Evolutionary conservation across 2,797 vertebrate genomes (phyloP), one percentile per base, ranked within the genome.

Genomic region (Typhlichthys eigenmanni): DNA sequence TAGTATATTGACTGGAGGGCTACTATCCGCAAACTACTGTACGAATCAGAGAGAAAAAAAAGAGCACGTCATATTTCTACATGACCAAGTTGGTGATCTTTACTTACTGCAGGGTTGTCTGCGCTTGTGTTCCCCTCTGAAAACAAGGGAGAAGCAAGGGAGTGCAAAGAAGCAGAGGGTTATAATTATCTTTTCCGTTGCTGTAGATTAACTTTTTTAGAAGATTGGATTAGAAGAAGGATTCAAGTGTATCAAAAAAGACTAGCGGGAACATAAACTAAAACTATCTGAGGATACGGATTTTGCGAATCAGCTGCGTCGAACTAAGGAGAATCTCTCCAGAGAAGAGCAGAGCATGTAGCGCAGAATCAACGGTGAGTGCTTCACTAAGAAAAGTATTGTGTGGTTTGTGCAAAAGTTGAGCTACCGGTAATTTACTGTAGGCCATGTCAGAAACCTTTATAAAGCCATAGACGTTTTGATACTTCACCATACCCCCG

Each of bases 271-370:
- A 55, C 4, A 29, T 51, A 58, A 45, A 60, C 34, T 16, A 16
- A 32, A 16, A 53, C 52, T 29, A 19, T 68, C 24, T 43, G 38
- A 53, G 65, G 71, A 68, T 29, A 17, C 29, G 16, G 19, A 60
- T 62, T 66, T 68, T 73, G 72, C 79, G 55, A 11, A 64, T 80
- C 58, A 65, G 8, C 54, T 45, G 16, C 68, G 69, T 73, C 71
- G 78, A 81, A 65, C 53, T 45, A 50, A 60, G 71, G 57, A 54
- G 62, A 62, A 58, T 64, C 71, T 80, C 83, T 61, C 58, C 64
- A 46, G 46, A 67, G 61, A 69, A 66, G 60, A 78, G 62, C 59
- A 66, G 62, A 72, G 75, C 79, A 90, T 89, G 88, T 91, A 90
- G 82, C 73, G 47, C 69, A 78, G 62, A 60, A 84, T 38, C 58